Base-by-base conservation (phyloP, 1,140 invertebrate genomes). In the Liolophura sinensis region DNA sequence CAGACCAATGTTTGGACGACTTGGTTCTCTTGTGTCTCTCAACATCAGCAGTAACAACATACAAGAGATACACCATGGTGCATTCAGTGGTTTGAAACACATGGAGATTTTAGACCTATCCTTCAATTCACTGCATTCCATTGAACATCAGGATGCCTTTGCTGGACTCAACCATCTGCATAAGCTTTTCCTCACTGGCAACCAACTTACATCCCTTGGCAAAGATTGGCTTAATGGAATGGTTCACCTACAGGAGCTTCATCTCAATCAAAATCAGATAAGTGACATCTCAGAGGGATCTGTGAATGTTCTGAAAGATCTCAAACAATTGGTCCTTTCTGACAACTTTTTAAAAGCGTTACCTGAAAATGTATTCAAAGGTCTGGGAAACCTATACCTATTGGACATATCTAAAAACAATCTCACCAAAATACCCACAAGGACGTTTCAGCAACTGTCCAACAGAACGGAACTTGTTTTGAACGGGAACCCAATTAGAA, bases 331-430 rank as follows among this genome's bases (percentile, higher is more conserved):
- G 16, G 73, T 77, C 24, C 49, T 83, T 7, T 73, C 69, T 48
- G 48, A 72, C 48, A 83, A 83, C 56, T 58, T 58, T 14, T 69
- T 83, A 12, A 56, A 56, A 1, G 49, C 31, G 20, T 72, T 82
- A 24, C 59, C 73, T 7, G 15, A 62, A 5, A 60, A 68, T 60
- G 73, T 74, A 40, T 77, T 83, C 60, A 46, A 58, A 12, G 77
- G 71, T 24, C 65, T 83, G 0, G 55, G 58, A 14, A 64, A 72
- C 14, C 55, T 83, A 3, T 64, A 69, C 22, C 61, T 78, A 22
- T 25, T 81, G 25, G 73, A 79, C 60, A 12, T 82, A n/a, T 74
- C 74, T 11, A 65, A 74, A 15, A 82, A 82, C 64, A 63, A 61
- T 25, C 54, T 78, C 18, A 65, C 65, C 14, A 27, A 52, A 1